Base-by-base conservation (phyloP, 2,888 invertebrate genomes). In the Leptothorax acervorum region DNA sequence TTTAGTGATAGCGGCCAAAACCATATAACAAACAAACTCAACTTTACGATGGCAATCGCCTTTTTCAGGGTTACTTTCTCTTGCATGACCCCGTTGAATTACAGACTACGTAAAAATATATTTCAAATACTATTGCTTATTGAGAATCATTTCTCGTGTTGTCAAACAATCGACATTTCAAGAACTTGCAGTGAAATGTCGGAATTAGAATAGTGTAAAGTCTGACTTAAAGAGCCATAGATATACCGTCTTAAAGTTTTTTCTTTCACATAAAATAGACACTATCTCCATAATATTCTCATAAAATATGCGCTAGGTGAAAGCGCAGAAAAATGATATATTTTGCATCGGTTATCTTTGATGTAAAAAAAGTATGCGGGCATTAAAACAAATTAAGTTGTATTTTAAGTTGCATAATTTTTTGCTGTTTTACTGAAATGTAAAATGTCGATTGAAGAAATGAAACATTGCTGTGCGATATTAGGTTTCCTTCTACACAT, bases 1-100 rank as follows among this genome's bases (percentile, higher is more conserved):
- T 45, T 45, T 11, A 31, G n/a, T 11, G 78, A 45, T 23, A 70
- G n/a, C 18, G 70, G 78, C 78, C 70, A 79, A 70, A 70, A 79
- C 70, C 78, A 79, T 57, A 57, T 70, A 45, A 79, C 9, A 12
- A 79, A 79, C 1, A 79, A 23, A 70, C 78, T 79, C 3, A 79
- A 70, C 15, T 79, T 79, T 5, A 79, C 45, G 23, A 57, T 3
- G 23, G 70, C 28, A 23, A 79, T 45, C 6, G 31, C 18, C 11
- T 70, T 57, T 45, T 35, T 70, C 31, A 79, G 6, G 15, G 78
- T 70, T 45, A 79, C 12, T 57, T 2, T 57, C 23, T 55, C 18
- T 18, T 23, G 31, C 70, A 79, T 79, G 66, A 28, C 0, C 2
- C 11, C 4, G 28, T 53, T 62, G 6, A 31, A 11, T 15, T 53